phyloP scores from a whole-genome alignment of 1,140 invertebrate genomes.

The Hylaeus anthracinus region DNA sequence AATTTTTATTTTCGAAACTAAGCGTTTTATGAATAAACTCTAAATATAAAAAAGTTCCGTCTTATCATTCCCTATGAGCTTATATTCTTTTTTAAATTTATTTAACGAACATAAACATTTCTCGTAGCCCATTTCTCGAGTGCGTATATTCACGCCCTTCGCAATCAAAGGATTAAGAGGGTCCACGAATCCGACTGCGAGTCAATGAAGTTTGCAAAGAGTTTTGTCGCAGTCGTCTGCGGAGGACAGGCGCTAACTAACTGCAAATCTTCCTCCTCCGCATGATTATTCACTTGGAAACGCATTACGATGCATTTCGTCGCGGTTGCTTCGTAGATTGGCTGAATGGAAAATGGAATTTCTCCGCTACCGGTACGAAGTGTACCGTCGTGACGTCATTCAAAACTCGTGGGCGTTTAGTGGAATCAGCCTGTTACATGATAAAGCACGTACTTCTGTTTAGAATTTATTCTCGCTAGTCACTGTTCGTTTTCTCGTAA shows the following conservation, averaged over 20 bases:
- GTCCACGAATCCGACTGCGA: not conserved
- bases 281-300: conserved; percentile 14
- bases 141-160: too few relatives aligned
- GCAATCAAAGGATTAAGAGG: too few relatives aligned
- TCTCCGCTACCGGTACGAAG: not conserved
- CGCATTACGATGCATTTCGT: not conserved
- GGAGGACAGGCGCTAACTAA: not conserved
- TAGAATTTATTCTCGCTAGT: conserved; percentile 6
- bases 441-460: conserved; percentile 12
- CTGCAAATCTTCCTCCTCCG: not conserved
- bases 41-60: too few relatives aligned
- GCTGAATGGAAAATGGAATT: not conserved
- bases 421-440: not conserved
- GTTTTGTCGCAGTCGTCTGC: not conserved
- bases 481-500: not conserved
- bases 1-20: too few relatives aligned
- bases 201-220: not conserved
- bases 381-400: conserved; percentile 34
- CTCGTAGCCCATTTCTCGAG: too few relatives aligned
- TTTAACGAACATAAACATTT: too few relatives aligned
- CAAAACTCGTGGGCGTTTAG: conserved; percentile 24
- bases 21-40: too few relatives aligned
- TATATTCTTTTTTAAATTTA: too few relatives aligned
- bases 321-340: not conserved
- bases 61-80: too few relatives aligned